These are phyloP conservation scores for Scelioninae gen. 2 DNA, from an alignment of 2,888 invertebrate genomes.

Conservation along the genomic window DNA sequence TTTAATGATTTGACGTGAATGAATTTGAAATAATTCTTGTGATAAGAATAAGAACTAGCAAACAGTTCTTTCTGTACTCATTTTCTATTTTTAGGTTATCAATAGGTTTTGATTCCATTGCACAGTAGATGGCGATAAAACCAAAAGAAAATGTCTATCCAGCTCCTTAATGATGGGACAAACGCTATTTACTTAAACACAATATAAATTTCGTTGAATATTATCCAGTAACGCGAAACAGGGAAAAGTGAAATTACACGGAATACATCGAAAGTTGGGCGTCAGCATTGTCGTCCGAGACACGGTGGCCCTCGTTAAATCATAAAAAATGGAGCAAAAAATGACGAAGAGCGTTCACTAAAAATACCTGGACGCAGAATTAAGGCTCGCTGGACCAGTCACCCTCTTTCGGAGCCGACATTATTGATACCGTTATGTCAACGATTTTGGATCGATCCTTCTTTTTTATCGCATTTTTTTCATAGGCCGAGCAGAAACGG, in stretches of 20 bases:
- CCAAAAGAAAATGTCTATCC: too few relatives aligned
- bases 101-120: too few relatives aligned
- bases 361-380: conserved; percentile 47
- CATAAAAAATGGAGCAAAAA: conserved; percentile 68
- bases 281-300: conserved; percentile 60
- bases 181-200: background rate
- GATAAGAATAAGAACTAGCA: too few relatives aligned
- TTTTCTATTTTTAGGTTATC: too few relatives aligned
- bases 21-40: too few relatives aligned
- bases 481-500: conserved; percentile 45
- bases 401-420: conserved; percentile 50
- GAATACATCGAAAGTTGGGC: conserved; percentile 65
- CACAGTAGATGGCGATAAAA: too few relatives aligned
- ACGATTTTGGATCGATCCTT: conserved; percentile 52
- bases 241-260: conserved; percentile 58
- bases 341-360: conserved; percentile 28
- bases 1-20: too few relatives aligned
- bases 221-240: conserved; percentile 39
- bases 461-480: conserved; percentile 45
- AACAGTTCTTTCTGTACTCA: too few relatives aligned
- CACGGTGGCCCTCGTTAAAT: conserved; percentile 66
- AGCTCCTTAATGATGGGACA: too few relatives aligned
- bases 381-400: conserved; percentile 48
- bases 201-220: conserved; percentile 25
- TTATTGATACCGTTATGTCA: conserved; percentile 67